Percentiles rank a stretch among this genome's conserved stretches.
phyloP scores from a whole-genome alignment of 2,797 vertebrate genomes.

The Brachymystax lenok region DNA sequence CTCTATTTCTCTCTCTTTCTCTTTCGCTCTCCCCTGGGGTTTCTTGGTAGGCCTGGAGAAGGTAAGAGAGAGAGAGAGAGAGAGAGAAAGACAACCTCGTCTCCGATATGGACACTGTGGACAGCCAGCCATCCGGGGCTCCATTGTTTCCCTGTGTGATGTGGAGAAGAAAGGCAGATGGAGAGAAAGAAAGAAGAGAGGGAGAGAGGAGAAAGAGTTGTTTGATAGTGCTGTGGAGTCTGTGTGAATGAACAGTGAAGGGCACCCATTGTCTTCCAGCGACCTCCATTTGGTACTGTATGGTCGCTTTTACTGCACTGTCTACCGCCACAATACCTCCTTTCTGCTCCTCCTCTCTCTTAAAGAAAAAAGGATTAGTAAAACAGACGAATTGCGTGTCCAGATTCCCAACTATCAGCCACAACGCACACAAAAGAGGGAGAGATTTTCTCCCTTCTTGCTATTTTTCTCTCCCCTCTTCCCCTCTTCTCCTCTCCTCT shows the following conservation, averaged over 20 bases:
- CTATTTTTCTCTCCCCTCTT: slow-evolving; percentile 14
- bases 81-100: slow-evolving; percentile 47
- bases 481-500: slow-evolving; percentile 53
- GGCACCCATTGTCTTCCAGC: slow-evolving; percentile 92
- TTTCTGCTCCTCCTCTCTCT: slow-evolving; percentile 87
- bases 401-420: slow-evolving; percentile 94
- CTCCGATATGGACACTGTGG: slow-evolving; percentile 60
- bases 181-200: slow-evolving; percentile 48
- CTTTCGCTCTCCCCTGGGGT: background rate
- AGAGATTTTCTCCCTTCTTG: slow-evolving; percentile 59
- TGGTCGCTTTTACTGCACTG: slow-evolving; percentile 94
- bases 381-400: slow-evolving; percentile 91
- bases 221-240: slow-evolving; percentile 98
- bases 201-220: slow-evolving; percentile 83
- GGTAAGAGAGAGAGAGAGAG: slow-evolving; percentile 16
- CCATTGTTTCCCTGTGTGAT: slow-evolving; percentile 76
- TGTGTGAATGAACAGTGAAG: slow-evolving; percentile 94
- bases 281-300: slow-evolving; percentile 99
- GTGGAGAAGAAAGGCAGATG: slow-evolving; percentile 86
- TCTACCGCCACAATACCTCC: slow-evolving; percentile 93
- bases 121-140: slow-evolving; percentile 53
- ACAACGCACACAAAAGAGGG: slow-evolving; percentile 76
- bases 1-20: background rate
- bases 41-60: background rate
- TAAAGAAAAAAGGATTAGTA: slow-evolving; percentile 94